Evolutionary conservation across 2,113 vertebrate genomes (phyloP), one percentile per base, ranked within the genome.

Genomic region (Pelmatolapia mariae): DNA sequence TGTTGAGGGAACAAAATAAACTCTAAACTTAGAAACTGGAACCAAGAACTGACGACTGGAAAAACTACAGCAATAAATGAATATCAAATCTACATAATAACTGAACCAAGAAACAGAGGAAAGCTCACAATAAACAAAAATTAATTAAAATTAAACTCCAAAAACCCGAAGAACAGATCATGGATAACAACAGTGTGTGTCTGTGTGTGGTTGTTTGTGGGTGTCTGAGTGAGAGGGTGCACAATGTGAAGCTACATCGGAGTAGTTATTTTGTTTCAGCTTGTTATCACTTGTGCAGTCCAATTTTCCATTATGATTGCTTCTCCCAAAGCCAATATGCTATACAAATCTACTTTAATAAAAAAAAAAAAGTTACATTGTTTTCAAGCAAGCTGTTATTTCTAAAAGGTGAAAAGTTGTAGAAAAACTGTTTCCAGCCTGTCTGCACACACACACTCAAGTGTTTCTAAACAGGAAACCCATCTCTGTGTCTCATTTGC

Each of bases 281-380:
- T 73, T 73, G 2, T 45, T 73, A 26, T 45, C 68, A 26, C 40
- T 45, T 5, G 2, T 71, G 66, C 22, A 40, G 12, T 45, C 68
- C 40, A 73, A 26, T 73, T 73, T 73, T 18, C 38, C 22, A 26
- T 10, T 45, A 73, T 73, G 68, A 73, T 73, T 73, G 68, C 68
- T 45, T 45, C 22, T 26, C 40, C 15, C 68, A 73, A 7, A 73
- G 22, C 24, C 68, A 45, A 43, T 1, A 5, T 45, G 40, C 40
- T 45, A 9, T 15, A 73, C 36, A 73, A 10, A 73, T 16, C 22
- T 4, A 73, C 66, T 43, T 43, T 6, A 15, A 71, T 24, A 68
- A 22, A 6, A 71, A 13, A 9, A n/a, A 5, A 24, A 29, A 40
- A 16, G 36, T 45, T 47, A 5, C 22, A 45, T 4, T 13, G 24